These are phyloP conservation scores for Phanerotoma sp. DNA, from an alignment of 2,888 invertebrate genomes.

Conservation along the genomic window DNA sequence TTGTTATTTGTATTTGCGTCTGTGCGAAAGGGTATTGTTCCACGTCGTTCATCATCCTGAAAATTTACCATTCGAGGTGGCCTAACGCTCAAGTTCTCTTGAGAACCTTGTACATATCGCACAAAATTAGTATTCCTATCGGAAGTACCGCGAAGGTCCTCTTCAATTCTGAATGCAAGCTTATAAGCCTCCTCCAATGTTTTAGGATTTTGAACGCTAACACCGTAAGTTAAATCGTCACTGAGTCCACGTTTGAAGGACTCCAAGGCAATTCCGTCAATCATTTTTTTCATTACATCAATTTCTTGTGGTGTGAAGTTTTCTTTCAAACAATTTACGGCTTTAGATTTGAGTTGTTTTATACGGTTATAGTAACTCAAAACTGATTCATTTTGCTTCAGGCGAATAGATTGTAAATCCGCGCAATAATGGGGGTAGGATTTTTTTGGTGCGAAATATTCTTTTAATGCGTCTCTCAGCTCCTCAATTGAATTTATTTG, in stretches of 20 bases:
- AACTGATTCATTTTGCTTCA: too few species aligned
- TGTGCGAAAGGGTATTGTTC: not conserved
- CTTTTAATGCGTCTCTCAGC: not conserved
- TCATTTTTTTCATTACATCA: slow-evolving; percentile 3
- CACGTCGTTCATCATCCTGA: not conserved
- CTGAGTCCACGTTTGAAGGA: slow-evolving; percentile 15
- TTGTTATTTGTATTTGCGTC: too few species aligned
- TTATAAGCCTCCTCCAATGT: not conserved
- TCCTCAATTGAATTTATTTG: not conserved
- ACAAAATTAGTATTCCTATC: not conserved
- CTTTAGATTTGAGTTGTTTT: too few species aligned
- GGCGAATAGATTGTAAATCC: slow-evolving; percentile 12
- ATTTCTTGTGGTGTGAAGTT: not conserved
- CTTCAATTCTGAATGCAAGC: not conserved
- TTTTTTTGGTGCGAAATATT: too few species aligned
- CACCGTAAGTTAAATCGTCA: slow-evolving; percentile 18
- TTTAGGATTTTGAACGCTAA: slow-evolving; percentile 21
- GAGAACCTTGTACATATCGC: not conserved
- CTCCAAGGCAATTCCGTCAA: slow-evolving; percentile 19
- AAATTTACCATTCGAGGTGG: not conserved
- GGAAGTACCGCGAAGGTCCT: not conserved
- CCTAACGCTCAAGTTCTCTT: not conserved
- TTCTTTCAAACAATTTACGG: not conserved
- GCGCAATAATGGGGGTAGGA: slow-evolving; percentile 17
- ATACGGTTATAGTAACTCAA: too few species aligned